A percentile compares a stretch with the other conserved stretches of the same genome.
These are phyloP conservation scores for Calephelis nemesis DNA, from an alignment of 1,140 invertebrate genomes.

Conservation along the genomic window DNA sequence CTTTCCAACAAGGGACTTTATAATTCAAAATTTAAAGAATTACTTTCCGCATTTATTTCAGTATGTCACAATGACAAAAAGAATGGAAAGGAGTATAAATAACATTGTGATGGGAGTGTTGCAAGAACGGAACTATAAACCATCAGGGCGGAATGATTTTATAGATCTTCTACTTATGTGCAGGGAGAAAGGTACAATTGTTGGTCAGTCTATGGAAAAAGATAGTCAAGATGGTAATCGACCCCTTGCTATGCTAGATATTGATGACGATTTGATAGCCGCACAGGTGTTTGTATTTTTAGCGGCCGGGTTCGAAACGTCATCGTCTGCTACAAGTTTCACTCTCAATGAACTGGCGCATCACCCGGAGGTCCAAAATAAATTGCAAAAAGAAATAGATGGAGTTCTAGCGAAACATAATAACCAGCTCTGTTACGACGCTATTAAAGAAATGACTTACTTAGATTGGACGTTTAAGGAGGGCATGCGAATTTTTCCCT, in stretches of 20 bases:
- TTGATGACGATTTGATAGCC: constrained; percentile 47
- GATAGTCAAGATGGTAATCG: constrained; percentile 49
- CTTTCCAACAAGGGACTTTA: constrained; percentile 20
- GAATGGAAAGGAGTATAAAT: constrained; percentile 32
- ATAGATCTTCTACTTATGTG: constrained; percentile 79
- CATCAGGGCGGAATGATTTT: constrained; percentile 73
- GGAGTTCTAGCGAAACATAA: constrained; percentile 6
- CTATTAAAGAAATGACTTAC: constrained; percentile 19
- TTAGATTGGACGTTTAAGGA: constrained; percentile 25
- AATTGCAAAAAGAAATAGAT: constrained; percentile 10
- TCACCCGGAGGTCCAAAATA: constrained; percentile 13
- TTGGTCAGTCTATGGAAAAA: constrained; percentile 57
- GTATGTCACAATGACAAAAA: constrained; percentile 25
- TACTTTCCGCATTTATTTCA: constrained; percentile 40
- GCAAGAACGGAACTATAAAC: constrained; percentile 35
- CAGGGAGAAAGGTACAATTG: constrained; percentile 55
- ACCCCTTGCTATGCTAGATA: constrained; percentile 33
- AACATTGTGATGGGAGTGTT: constrained; percentile 35
- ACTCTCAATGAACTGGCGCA: constrained; percentile 23
- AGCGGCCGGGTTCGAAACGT: constrained; percentile 81
- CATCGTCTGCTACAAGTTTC: constrained; percentile 76
- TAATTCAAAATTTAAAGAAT: constrained; percentile 35
- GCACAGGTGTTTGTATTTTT: constrained; percentile 81
- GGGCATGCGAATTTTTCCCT: constrained; percentile 21
- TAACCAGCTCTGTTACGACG: constrained; percentile 10